These are phyloP conservation scores for Drosophila parthenogenetica DNA, from an alignment of 2,888 invertebrate genomes.

Conservation along the genomic window DNA sequence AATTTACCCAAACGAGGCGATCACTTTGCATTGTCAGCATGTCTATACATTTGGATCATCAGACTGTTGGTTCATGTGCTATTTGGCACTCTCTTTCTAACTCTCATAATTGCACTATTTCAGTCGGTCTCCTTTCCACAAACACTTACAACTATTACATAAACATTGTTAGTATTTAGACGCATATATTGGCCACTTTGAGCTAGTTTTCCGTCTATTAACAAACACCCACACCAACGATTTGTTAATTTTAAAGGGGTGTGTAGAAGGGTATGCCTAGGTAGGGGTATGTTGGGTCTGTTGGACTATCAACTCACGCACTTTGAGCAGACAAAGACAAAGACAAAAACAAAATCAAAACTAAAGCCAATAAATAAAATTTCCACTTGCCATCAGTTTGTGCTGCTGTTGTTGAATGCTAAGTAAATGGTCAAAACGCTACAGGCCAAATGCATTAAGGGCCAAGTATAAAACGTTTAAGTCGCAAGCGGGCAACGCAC, in stretches of 20 bases:
- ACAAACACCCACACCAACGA: background rate
- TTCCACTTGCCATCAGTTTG: conserved; percentile 39
- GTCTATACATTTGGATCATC: conserved; percentile 6
- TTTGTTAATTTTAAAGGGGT: background rate
- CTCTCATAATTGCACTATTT: background rate
- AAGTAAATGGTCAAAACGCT: conserved; percentile 38
- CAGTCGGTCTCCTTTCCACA: background rate
- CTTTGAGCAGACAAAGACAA: background rate
- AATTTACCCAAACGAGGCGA: background rate
- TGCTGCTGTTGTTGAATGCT: conserved; percentile 41
- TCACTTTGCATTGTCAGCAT: background rate
- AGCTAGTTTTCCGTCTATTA: too few species aligned
- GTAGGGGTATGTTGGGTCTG: background rate
- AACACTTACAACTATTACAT: background rate
- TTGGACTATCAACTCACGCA: conserved; percentile 22
- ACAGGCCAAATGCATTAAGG: conserved; percentile 5
- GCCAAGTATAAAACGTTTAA: conserved; percentile 60
- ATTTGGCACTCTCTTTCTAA: background rate
- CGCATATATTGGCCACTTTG: background rate
- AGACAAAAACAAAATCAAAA: background rate
- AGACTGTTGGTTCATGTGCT: background rate
- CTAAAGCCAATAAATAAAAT: conserved; percentile 45
- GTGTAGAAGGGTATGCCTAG: too few species aligned
- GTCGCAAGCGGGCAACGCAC: conserved; percentile 51
- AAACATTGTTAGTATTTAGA: background rate